Evolutionary conservation across 2,113 vertebrate species (phyloP).

Genomic region (Atractosteus spatula): DNA sequence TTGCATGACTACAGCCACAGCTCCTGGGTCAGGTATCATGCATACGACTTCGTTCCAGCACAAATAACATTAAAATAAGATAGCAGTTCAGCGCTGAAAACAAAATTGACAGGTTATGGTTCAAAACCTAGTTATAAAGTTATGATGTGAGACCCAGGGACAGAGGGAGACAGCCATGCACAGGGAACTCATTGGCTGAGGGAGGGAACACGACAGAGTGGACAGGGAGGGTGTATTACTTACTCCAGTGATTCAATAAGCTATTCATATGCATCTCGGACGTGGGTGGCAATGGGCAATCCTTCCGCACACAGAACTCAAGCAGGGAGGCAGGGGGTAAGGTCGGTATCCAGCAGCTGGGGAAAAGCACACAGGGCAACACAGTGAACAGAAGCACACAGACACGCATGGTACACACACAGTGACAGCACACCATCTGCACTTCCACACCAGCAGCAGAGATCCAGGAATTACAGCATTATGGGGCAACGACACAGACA

Average conservation of each 20-base stretch:
- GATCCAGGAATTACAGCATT: conserved; percentile 22
- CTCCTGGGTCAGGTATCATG: no score
- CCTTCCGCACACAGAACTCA: conserved; percentile 40
- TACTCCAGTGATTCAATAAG: conserved; percentile 69
- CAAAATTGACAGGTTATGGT: no score
- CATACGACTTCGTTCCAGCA: no score
- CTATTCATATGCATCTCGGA: conserved; percentile 70
- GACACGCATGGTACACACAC: conserved; percentile 12
- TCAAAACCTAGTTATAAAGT: no score
- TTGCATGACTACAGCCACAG: no score
- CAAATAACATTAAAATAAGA: no score
- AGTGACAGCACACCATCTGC: conserved; percentile 21
- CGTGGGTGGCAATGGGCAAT: conserved; percentile 28
- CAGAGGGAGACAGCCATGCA: neutral
- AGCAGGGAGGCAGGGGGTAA: neutral
- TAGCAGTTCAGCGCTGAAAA: no score
- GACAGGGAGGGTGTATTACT: conserved; percentile 45
- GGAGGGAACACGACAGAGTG: neutral
- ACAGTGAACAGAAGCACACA: neutral
- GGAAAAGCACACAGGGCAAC: conserved; percentile 49
- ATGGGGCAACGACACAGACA: neutral
- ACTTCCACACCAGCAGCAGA: conserved; percentile 33
- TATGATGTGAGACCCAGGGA: neutral
- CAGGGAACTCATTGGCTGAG: neutral
- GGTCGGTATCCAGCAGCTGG: conserved; percentile 45